A percentile compares a stretch with the other conserved stretches of the same genome.
Evolutionary conservation across 1,140 invertebrate genomes (phyloP).

Genomic region (Uloborus diversus): DNA sequence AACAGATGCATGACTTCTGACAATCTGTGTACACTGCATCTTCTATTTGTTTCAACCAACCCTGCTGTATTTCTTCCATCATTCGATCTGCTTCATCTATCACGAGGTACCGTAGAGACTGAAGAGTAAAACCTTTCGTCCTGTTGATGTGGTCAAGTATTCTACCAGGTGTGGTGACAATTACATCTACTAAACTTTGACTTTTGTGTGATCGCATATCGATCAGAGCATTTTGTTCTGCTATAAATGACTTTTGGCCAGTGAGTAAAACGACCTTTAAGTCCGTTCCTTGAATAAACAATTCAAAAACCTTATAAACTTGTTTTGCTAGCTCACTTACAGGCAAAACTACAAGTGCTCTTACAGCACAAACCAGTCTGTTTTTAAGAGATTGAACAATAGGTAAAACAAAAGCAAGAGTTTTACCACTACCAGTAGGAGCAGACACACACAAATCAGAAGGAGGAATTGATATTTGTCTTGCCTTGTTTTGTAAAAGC

Average conservation of each 20-base stretch:
- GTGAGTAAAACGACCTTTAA: conserved; percentile 79
- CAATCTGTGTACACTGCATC: conserved; percentile 58
- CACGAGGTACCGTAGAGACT: conserved; percentile 82
- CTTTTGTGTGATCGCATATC: conserved; percentile 68
- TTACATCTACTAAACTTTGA: conserved; percentile 76
- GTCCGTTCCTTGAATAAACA: conserved; percentile 76
- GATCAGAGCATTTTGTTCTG: conserved; percentile 80
- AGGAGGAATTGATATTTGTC: conserved; percentile 72
- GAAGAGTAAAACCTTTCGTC: conserved; percentile 85
- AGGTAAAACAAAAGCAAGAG: conserved; percentile 91
- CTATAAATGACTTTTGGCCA: conserved; percentile 76
- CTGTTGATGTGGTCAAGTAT: conserved; percentile 90
- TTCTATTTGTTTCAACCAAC: conserved; percentile 82
- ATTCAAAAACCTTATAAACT: conserved; percentile 73
- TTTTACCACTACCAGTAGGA: conserved; percentile 98
- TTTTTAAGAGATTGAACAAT: conserved; percentile 77
- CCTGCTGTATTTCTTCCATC: conserved; percentile 87
- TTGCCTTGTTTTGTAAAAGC: conserved; percentile 73
- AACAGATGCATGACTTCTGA: conserved; percentile 25
- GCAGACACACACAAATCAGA: conserved; percentile 96
- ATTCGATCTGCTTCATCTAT: conserved; percentile 94
- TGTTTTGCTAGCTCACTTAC: conserved; percentile 91
- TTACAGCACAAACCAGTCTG: conserved; percentile 71
- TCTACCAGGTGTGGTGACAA: conserved; percentile 92
- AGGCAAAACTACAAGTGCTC: conserved; percentile 89